These are phyloP conservation scores for Mormyrops boulengeri DNA, from an alignment of 2,797 vertebrate species.

Conservation along the genomic window DNA sequence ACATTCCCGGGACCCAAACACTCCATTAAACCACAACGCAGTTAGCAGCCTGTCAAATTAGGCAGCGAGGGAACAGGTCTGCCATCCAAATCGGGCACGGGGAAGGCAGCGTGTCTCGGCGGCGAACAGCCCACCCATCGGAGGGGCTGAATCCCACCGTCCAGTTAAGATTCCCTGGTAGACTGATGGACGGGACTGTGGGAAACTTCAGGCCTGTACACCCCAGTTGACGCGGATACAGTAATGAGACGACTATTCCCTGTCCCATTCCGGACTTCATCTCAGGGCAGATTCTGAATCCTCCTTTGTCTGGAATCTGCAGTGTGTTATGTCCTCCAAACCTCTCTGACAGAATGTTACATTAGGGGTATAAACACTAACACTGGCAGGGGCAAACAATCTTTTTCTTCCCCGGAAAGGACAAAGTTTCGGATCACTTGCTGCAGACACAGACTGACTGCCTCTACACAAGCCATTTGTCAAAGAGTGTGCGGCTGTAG, in stretches of 20 bases:
- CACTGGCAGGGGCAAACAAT: neutral
- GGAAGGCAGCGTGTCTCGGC: neutral
- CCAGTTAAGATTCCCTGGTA: neutral
- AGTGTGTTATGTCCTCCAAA: neutral
- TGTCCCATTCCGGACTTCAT: neutral
- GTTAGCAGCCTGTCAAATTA: slow-evolving; percentile 13
- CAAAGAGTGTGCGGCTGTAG: slow-evolving; percentile 18
- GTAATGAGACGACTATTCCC: neutral
- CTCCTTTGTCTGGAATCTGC: neutral
- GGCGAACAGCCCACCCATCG: neutral
- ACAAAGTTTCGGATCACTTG: slow-evolving; percentile 37
- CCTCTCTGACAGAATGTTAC: neutral
- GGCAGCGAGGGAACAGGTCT: neutral
- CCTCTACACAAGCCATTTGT: slow-evolving; percentile 30
- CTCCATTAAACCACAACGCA: neutral
- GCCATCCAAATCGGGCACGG: neutral
- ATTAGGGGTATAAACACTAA: neutral
- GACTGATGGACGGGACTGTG: neutral
- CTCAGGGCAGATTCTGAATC: neutral
- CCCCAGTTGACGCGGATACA: neutral
- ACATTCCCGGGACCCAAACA: neutral
- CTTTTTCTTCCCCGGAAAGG: slow-evolving; percentile 22
- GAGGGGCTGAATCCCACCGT: neutral
- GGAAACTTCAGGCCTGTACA: neutral
- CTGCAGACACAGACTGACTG: slow-evolving; percentile 29